Base-by-base conservation (phyloP, 1,140 invertebrate species). In the Drosophila insularis region DNA sequence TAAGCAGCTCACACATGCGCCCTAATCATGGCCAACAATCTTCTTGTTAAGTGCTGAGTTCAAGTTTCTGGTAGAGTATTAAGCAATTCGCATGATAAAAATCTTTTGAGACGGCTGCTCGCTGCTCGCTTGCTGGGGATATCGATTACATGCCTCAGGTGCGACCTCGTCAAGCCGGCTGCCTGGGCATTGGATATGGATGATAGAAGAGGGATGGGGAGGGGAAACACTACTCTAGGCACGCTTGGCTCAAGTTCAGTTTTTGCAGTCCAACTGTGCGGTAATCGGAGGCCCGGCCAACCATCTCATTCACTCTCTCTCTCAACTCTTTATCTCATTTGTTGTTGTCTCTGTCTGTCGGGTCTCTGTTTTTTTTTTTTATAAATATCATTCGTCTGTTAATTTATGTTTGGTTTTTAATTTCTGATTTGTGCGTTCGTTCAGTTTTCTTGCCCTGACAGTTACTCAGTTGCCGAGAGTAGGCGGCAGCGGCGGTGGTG, bases 371-470 rank as follows among this genome's bases (percentile, higher is more conserved):
- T 40, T 46, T 32, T 21, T 56, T 53, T 69, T 54, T 75, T 68
- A 72, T 73, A 68, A 89, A 87, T 89, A 89, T 89, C 80, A 89
- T 86, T 89, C 89, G 78, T 79, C 85, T 89, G 80, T 89, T 89
- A 89, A 89, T 89, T 89, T 89, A 89, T 89, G 85, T 89, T 90
- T 71, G 85, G 85, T 89, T 89, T 89, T 89, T 89, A 89, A 89
- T 89, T 89, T 89, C 85, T 89, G 85, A 89, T 89, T 89, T 89
- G 85, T 90, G 86, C 86, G 82, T 87, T 87, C 82, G 75, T 65
- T 81, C 63, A 75, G 73, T 59, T 66, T 74, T 72, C 73, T 71
- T 58, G 72, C 54, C 56, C 68, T 63, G 65, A 69, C 53, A 68
- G 70, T 72, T 55, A 70, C 68, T 68, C 67, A 53, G 59, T 46